Conservation (phyloP, 2,113 vertebrate genomes). For the Phocoena sinus region DNA sequence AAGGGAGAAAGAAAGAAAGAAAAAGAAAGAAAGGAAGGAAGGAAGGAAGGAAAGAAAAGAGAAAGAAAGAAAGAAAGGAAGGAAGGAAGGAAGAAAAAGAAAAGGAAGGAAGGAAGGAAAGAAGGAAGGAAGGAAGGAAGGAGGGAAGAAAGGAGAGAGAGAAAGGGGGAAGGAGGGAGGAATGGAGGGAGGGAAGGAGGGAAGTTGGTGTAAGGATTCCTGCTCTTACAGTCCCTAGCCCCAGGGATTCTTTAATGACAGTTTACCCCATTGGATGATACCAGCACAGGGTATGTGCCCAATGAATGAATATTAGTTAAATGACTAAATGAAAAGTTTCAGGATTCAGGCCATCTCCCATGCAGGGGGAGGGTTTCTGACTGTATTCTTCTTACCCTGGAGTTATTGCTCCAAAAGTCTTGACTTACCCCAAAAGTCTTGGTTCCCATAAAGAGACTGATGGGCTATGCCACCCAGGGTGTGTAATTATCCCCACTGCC, state of each 20-base stretch:
- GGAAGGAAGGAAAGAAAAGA: neutral
- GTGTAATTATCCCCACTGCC: neutral
- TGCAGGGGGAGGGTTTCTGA: neutral
- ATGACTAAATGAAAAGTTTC: neutral
- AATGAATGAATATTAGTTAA: neutral
- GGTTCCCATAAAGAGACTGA: neutral
- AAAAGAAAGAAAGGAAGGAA: neutral
- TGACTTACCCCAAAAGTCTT: neutral
- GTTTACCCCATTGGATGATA: neutral
- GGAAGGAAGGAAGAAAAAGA: rapidly evolving
- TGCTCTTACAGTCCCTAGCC: neutral
- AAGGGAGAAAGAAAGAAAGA: neutral
- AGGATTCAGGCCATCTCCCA: neutral
- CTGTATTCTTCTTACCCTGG: neutral
- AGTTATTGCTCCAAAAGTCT: neutral
- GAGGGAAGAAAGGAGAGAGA: neutral
- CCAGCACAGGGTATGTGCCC: neutral
- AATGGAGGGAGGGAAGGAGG: too few relatives aligned
- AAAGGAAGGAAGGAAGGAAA: neutral
- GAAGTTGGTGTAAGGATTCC: neutral
- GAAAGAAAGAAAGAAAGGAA: too few relatives aligned
- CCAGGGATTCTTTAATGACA: neutral
- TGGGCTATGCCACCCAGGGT: neutral
- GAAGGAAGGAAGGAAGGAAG: too few relatives aligned
- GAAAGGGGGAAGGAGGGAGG: neutral